Percentiles rank a stretch among this genome's conserved stretches.
These are phyloP conservation scores for Agrochola circellaris DNA, from an alignment of 2,888 invertebrate species.

Conservation along the genomic window DNA sequence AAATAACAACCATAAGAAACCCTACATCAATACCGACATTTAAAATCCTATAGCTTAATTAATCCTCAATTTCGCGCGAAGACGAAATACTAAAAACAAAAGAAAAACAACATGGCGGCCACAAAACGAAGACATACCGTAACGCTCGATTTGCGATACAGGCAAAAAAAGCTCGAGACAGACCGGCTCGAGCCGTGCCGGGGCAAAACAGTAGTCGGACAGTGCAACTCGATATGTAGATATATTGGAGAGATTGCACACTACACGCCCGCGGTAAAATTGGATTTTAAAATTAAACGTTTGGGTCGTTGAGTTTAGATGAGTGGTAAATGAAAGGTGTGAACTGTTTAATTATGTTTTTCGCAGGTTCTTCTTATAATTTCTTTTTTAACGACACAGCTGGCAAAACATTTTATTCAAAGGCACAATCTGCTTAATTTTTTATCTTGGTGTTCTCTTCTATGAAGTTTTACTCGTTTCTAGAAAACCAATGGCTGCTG, in stretches of 20 bases:
- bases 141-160: conserved; percentile 82
- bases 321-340: conserved; percentile 14
- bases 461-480: too few species aligned
- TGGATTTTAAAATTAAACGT: conserved; percentile 68
- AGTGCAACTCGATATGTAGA: conserved; percentile 84
- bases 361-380: background rate
- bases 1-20: background rate
- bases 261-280: conserved; percentile 69
- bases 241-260: conserved; percentile 80
- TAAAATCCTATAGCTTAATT: conserved; percentile 74
- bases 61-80: conserved; percentile 80
- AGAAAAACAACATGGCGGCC: conserved; percentile 64
- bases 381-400: background rate
- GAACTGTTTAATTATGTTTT: conserved; percentile 17
- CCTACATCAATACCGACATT: conserved; percentile 37
- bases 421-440: background rate
- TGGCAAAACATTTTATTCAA: background rate
- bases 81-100: conserved; percentile 67
- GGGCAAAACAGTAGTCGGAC: conserved; percentile 84
- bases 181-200: conserved; percentile 69
- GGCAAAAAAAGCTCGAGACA: conserved; percentile 71
- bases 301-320: conserved; percentile 38
- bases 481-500: background rate
- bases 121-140: conserved; percentile 73
- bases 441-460: background rate